These are phyloP conservation scores for Moxostoma hubbsi DNA, from an alignment of 2,797 vertebrate genomes.

Conservation along the genomic window DNA sequence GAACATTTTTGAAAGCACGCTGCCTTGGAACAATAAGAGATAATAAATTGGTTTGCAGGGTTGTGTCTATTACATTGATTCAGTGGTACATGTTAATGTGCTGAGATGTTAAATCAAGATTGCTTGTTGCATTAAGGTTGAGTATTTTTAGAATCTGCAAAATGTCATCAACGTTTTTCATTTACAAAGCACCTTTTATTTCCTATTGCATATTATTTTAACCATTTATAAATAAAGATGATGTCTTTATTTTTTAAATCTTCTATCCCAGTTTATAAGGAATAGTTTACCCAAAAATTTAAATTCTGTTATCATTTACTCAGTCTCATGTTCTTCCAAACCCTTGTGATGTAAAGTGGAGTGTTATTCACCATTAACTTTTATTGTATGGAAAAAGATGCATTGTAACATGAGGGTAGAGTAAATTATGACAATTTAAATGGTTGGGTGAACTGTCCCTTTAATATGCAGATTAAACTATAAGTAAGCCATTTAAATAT, in stretches of 20 bases:
- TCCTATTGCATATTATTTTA: neutral
- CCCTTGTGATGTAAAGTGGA: no score
- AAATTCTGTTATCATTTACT: neutral
- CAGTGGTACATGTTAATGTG: slow-evolving; percentile 6
- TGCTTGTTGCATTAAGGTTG: neutral
- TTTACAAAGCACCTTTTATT: neutral
- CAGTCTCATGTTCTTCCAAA: no score
- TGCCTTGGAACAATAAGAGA: neutral
- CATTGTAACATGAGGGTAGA: no score
- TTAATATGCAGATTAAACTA: no score
- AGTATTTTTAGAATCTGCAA: neutral
- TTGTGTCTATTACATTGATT: slow-evolving; percentile 13
- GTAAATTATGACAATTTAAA: no score
- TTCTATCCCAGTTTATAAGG: no score
- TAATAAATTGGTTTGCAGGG: slow-evolving; percentile 29
- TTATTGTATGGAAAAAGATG: no score
- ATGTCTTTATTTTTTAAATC: no score
- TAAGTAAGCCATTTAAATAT: no score
- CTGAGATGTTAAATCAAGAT: neutral
- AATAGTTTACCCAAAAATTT: neutral
- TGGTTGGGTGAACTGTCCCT: no score
- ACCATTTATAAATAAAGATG: no score
- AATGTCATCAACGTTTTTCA: neutral
- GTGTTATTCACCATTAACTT: no score
- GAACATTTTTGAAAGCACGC: neutral